phyloP scores from a whole-genome alignment of 2,888 invertebrate species.

The Acleris cristana region DNA sequence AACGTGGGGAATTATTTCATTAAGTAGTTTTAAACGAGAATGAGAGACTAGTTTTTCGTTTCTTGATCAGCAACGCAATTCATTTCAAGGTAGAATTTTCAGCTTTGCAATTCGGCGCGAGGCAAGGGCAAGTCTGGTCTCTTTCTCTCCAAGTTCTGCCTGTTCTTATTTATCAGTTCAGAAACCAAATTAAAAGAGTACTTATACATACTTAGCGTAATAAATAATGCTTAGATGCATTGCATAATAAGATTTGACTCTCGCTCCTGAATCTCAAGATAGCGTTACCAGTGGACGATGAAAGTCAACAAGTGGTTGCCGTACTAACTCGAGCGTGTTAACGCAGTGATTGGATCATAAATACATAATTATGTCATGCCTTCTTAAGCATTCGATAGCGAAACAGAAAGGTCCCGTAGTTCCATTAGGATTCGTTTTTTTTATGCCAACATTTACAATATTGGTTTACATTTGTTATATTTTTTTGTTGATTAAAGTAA shows the following conservation, averaged over 20 bases:
- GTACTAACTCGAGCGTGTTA: slow-evolving; percentile 30
- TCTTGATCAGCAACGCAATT: background rate
- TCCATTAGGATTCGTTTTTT: background rate
- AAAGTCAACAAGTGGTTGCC: slow-evolving; percentile 33
- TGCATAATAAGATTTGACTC: background rate
- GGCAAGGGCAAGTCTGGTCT: no score
- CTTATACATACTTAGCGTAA: background rate
- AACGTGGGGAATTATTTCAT: no score
- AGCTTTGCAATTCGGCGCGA: no score
- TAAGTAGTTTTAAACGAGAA: no score
- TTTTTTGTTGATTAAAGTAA: no score
- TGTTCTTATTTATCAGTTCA: no score
- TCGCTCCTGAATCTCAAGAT: slow-evolving; percentile 16
- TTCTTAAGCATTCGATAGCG: slow-evolving; percentile 19
- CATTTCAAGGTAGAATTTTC: no score
- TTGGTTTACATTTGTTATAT: no score
- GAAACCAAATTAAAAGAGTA: background rate
- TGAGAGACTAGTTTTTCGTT: slow-evolving; percentile 6
- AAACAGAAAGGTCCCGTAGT: background rate
- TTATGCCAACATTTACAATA: background rate
- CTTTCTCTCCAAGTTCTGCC: no score
- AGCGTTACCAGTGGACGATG: slow-evolving; percentile 24
- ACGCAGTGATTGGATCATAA: slow-evolving; percentile 31
- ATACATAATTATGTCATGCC: slow-evolving; percentile 27
- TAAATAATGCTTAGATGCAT: background rate